Conservation (phyloP, 2,797 vertebrate species). For the Phoebastria nigripes region DNA sequence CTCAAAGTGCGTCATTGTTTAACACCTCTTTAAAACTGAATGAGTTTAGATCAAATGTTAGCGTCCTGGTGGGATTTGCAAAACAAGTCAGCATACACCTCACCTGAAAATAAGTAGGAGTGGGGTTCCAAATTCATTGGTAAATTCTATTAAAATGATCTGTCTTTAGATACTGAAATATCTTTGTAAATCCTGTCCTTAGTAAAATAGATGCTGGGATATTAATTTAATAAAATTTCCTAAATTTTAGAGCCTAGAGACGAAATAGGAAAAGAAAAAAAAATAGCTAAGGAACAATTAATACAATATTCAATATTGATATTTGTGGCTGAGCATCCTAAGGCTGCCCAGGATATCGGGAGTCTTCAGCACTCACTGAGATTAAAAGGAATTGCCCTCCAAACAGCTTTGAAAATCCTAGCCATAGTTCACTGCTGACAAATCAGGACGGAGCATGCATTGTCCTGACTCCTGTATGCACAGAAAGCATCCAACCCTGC, state of each 20-base stretch:
- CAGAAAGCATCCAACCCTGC: not conserved
- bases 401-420: not conserved
- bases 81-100: not conserved
- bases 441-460: not conserved
- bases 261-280: not conserved
- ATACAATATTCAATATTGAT: not conserved
- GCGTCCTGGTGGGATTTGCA: not conserved
- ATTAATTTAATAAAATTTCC: not conserved
- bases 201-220: not conserved
- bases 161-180: not conserved
- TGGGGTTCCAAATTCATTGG: not conserved
- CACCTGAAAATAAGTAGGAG: not conserved
- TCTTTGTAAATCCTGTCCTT: not conserved
- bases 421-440: not conserved
- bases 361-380: not conserved
- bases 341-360: not conserved
- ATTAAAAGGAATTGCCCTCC: not conserved
- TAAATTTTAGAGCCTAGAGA: not conserved
- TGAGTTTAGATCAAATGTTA: not conserved
- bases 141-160: not conserved
- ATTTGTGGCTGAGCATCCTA: not conserved
- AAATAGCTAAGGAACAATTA: not conserved
- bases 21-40: not conserved
- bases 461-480: not conserved
- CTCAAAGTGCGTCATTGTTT: not conserved